Conservation (phyloP, 2,888 invertebrate species). For the Mythimna loreyi region DNA sequence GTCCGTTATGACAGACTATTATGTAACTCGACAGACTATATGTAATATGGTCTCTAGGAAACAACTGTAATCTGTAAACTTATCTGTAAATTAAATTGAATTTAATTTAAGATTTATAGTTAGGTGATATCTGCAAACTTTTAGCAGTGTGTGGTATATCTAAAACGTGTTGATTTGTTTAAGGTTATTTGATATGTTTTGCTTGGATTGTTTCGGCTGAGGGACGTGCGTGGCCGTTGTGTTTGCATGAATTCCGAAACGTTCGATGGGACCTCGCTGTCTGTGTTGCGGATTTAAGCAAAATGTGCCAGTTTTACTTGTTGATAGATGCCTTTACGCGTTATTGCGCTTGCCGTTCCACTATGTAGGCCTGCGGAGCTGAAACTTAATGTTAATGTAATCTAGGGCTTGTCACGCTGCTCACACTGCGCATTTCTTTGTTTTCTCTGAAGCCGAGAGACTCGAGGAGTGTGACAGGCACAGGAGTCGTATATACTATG, state of each 20-base stretch:
- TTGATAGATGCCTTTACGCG: conserved; percentile 69
- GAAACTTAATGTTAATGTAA: conserved; percentile 45
- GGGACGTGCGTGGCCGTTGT: conserved; percentile 63
- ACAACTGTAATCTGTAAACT: conserved; percentile 83
- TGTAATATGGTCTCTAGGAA: conserved; percentile 85
- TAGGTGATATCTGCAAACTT: conserved; percentile 82
- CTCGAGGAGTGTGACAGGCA: conserved; percentile 50
- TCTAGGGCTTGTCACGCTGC: conserved; percentile 58
- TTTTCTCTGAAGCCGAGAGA: conserved; percentile 22
- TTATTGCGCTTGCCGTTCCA: conserved; percentile 68
- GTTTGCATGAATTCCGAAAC: conserved; percentile 83
- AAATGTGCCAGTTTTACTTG: conserved; percentile 57
- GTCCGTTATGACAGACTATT: conserved; percentile 83
- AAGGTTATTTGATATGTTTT: conserved; percentile 74
- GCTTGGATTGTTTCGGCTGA: conserved; percentile 76
- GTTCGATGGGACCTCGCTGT: conserved; percentile 72
- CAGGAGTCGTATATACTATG: conserved; percentile 42
- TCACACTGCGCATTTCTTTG: conserved; percentile 40
- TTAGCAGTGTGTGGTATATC: conserved; percentile 77
- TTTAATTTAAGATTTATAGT: conserved; percentile 87
- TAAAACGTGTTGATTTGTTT: conserved; percentile 75
- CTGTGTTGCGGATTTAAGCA: conserved; percentile 56
- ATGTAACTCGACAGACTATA: conserved; percentile 85
- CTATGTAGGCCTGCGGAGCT: conserved; percentile 58
- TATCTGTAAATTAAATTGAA: conserved; percentile 83